Conservation (phyloP, 2,797 vertebrate genomes). For the Adrianichthys oophorus region DNA sequence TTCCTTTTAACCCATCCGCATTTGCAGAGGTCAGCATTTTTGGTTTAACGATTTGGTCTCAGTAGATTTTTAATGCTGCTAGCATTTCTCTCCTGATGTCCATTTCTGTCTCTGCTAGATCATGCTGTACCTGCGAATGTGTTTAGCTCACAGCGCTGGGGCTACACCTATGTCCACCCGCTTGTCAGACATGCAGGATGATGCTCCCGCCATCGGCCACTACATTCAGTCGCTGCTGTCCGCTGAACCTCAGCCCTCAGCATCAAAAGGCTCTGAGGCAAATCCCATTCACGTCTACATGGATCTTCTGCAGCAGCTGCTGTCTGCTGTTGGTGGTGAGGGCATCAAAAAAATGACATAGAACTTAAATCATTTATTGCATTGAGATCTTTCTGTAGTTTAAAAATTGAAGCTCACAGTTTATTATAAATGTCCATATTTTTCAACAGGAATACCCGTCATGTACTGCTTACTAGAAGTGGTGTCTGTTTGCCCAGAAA, state of each 20-base stretch:
- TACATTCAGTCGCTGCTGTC: slow-evolving; percentile 87
- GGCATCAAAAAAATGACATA: neutral
- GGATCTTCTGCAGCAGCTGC: slow-evolving; percentile 91
- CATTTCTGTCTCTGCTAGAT: slow-evolving; percentile 76
- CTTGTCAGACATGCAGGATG: slow-evolving; percentile 94
- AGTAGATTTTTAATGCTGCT: neutral
- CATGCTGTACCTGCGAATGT: slow-evolving; percentile 94
- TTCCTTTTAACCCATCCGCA: slow-evolving; percentile 96
- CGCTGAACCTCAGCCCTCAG: slow-evolving; percentile 72
- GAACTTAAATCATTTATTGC: no score
- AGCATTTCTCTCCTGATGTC: neutral
- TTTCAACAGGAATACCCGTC: slow-evolving; percentile 86
- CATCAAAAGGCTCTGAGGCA: slow-evolving; percentile 81
- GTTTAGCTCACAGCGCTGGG: slow-evolving; percentile 92
- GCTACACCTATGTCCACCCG: slow-evolving; percentile 84
- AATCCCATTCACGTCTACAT: slow-evolving; percentile 92
- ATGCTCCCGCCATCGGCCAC: slow-evolving; percentile 90
- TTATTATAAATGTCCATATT: neutral
- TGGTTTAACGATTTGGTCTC: neutral
- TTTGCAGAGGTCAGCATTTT: slow-evolving; percentile 87
- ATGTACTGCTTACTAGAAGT: slow-evolving; percentile 98
- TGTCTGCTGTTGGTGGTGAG: slow-evolving; percentile 91
- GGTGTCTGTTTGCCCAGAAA: slow-evolving; percentile 92
- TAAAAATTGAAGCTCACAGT: neutral
- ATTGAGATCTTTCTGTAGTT: no score